Evolutionary conservation across 1,140 invertebrate genomes (phyloP), one percentile per base, ranked within the genome.

Genomic region (Drosophila repleta): DNA sequence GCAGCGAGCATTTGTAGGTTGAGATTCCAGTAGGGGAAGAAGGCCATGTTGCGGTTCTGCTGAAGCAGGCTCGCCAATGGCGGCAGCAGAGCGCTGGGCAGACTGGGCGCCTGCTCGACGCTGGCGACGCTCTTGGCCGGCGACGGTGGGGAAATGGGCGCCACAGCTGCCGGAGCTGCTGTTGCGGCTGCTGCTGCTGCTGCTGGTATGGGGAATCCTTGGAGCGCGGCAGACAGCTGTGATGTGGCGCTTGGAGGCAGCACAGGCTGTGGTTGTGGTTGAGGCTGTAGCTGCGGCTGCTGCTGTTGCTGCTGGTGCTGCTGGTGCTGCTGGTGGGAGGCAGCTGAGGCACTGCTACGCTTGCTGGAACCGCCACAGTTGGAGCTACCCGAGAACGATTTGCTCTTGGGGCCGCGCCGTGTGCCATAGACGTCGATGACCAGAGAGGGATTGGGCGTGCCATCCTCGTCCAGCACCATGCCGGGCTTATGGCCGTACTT

Each of bases 341-440:
- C 66, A n/a, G 56, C 61, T 37, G 76, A 41, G 70, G 75, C 55
- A 39, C 24, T 68, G 73, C 53, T 68, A 32, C 64, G 35, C 46
- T 81, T 60, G 64, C 70, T 75, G 64, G 74, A 32, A 2, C 18
- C 51, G 56, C 43, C 18, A 35, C 49, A 51, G 68, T 21, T 58
- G 51, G 46, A 57, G 56, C 66, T 46, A 20, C 74, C 64, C 10
- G 65, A 63, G 24, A 64, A 45, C 0, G 74, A 74, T 69, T 95
- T 96, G 73, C 94, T 94, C 77, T 96, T 96, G 0, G 97, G 97
- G 0, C 97, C 97, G 0, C 97, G 93, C 4, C 96, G 92, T 0
- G 96, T 97, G 3, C 97, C 97, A 78, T 98, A 97, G 0, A 98
- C 96, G 90, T 98, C 97, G 66, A 98, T 97, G 0, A 98, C 96